A percentile compares a stretch with the other conserved stretches of the same genome.
phyloP scores from a whole-genome alignment of 2,888 invertebrate genomes.

The Microctonus hyperodae region DNA sequence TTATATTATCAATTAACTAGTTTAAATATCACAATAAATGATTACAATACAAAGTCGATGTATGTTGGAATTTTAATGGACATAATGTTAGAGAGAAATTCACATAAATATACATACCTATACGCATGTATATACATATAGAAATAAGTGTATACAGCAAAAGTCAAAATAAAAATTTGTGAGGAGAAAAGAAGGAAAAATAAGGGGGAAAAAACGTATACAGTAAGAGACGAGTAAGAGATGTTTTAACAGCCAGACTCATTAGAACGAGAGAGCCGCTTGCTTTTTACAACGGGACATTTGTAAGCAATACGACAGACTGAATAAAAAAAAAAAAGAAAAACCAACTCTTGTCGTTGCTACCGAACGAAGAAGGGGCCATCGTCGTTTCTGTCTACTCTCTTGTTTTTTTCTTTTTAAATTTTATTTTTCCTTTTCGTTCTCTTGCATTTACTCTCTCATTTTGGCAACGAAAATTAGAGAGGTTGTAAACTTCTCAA shows the following conservation, averaged over 20 bases:
- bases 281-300: conserved; percentile 61
- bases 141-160: conserved; percentile 10
- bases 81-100: conserved; percentile 18
- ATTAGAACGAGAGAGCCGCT: conserved; percentile 55
- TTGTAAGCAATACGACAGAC: conserved; percentile 62
- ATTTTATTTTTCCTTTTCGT: not conserved
- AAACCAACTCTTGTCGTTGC: conserved; percentile 46
- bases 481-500: not conserved
- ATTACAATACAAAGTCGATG: not conserved
- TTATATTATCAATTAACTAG: not conserved
- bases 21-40: too few species aligned
- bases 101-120: not conserved
- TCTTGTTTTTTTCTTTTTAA: not conserved
- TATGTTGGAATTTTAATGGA: conserved; percentile 43
- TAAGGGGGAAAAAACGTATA: conserved; percentile 21
- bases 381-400: conserved; percentile 13
- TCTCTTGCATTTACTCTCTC: not conserved
- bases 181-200: conserved; percentile 18
- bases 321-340: conserved; percentile 46
- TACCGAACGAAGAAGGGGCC: conserved; percentile 24
- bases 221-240: conserved; percentile 31
- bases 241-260: conserved; percentile 63
- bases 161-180: conserved; percentile 13
- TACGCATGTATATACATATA: not conserved
- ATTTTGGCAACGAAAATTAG: not conserved